phyloP scores from a whole-genome alignment of 2,113 vertebrate species.

The Neotoma lepida region DNA sequence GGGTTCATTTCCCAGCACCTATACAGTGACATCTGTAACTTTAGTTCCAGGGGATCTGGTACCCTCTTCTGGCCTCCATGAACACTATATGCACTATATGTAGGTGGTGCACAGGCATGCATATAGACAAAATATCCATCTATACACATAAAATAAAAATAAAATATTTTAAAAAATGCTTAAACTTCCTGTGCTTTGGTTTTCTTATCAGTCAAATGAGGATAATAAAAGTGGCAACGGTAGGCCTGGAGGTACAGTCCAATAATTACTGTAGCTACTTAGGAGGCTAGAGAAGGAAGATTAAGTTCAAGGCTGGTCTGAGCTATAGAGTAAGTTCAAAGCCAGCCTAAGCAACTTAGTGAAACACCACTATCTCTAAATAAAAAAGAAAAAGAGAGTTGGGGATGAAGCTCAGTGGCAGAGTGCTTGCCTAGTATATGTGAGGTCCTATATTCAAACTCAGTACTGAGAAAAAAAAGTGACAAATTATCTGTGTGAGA shows the following conservation, averaged over 20 bases:
- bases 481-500: background rate
- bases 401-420: background rate
- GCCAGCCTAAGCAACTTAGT: background rate
- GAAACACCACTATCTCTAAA: background rate
- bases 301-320: background rate
- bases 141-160: background rate
- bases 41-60: background rate
- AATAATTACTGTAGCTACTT: background rate
- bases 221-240: background rate
- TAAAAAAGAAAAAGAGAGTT: background rate
- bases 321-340: background rate
- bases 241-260: background rate
- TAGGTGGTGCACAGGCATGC: background rate
- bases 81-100: background rate
- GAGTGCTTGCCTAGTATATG: background rate
- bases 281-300: background rate
- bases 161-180: background rate
- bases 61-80: background rate
- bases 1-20: background rate
- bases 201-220: constrained; percentile 14
- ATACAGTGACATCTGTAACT: background rate
- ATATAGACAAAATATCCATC: background rate
- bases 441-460: background rate
- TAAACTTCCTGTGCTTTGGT: background rate
- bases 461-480: background rate